Percentiles rank a stretch among this genome's conserved stretches.
These are phyloP conservation scores for Rhabdophis nuchalis DNA, from an alignment of 2,797 vertebrate species.

Conservation along the genomic window DNA sequence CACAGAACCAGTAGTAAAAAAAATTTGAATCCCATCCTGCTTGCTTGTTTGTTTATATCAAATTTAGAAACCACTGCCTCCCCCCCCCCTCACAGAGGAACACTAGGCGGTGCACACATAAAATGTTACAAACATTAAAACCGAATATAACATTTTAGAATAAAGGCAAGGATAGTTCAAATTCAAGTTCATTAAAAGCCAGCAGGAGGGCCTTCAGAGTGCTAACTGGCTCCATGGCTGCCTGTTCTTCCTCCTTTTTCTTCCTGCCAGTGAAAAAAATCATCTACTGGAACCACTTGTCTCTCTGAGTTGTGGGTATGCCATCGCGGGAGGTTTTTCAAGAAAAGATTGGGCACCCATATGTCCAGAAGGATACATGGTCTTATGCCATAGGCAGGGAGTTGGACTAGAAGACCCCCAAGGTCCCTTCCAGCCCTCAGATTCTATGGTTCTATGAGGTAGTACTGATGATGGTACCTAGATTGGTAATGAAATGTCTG, in stretches of 20 bases:
- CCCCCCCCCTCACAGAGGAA: background rate
- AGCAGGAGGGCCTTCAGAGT: background rate
- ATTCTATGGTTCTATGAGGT: background rate
- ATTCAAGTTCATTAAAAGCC: background rate
- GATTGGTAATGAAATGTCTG: background rate
- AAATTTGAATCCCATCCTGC: too few relatives aligned
- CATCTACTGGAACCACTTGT: background rate
- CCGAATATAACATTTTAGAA: background rate
- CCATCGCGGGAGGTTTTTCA: background rate
- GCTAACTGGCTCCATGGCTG: background rate
- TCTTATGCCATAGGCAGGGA: background rate
- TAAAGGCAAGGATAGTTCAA: background rate
- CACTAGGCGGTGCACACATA: background rate
- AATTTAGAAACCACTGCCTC: background rate
- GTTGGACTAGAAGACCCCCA: background rate
- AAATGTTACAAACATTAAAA: background rate
- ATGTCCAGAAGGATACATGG: background rate
- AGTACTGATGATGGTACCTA: background rate
- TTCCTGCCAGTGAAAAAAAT: background rate
- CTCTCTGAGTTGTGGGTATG: background rate
- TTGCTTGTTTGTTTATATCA: background rate
- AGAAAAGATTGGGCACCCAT: background rate
- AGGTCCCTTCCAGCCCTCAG: background rate
- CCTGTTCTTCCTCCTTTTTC: background rate
- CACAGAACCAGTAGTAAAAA: too few relatives aligned